Conservation (phyloP, 2,888 invertebrate genomes). For the Hirtodrosophila trivittata region DNA sequence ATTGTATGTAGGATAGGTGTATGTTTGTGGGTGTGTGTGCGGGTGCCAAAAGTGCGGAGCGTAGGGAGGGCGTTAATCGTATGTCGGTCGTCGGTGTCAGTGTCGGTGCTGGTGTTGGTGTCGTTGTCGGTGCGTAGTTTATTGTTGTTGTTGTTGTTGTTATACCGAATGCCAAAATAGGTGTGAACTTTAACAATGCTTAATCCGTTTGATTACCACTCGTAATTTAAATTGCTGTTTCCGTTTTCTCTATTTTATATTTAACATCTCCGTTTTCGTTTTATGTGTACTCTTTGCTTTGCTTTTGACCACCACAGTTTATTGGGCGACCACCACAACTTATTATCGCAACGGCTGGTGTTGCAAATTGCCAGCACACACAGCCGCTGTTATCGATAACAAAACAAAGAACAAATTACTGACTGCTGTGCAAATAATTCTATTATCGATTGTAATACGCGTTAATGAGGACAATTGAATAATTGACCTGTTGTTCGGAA, state of each 20-base stretch:
- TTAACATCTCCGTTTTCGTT: constrained; percentile 68
- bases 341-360: constrained; percentile 46
- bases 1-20: constrained; percentile 27
- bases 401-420: too few relatives aligned
- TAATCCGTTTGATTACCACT: constrained; percentile 67
- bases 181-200: constrained; percentile 46
- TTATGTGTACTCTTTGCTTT: constrained; percentile 68
- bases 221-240: constrained; percentile 69
- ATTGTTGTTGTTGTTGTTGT: constrained; percentile 38
- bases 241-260: constrained; percentile 66
- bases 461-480: too few relatives aligned
- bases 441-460: too few relatives aligned
- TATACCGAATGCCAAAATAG: constrained; percentile 47
- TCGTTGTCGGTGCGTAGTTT: constrained; percentile 64
- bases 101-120: constrained; percentile 45
- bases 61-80: constrained; percentile 59
- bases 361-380: constrained; percentile 36
- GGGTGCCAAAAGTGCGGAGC: constrained; percentile 60
- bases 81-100: constrained; percentile 56
- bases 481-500: too few relatives aligned
- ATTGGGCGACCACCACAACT: constrained; percentile 57
- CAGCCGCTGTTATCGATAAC: constrained; percentile 18
- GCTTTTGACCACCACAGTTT: constrained; percentile 64
- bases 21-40: constrained; percentile 32
- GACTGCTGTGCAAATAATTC: too few relatives aligned